phyloP scores from a whole-genome alignment of 2,888 invertebrate species.

The Macroteleia sp. region DNA sequence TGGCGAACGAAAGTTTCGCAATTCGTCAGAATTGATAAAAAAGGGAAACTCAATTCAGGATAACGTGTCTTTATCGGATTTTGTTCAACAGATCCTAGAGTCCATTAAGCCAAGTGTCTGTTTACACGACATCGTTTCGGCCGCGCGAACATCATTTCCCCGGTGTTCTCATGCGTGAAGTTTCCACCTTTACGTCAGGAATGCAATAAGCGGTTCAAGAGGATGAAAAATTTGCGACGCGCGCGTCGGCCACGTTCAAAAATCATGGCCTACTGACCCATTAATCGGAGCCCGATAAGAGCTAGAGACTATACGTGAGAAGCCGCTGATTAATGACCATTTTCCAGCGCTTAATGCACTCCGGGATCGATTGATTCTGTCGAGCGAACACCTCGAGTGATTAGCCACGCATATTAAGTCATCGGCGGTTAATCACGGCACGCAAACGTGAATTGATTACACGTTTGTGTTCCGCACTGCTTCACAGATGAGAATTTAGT shows the following conservation, averaged over 20 bases:
- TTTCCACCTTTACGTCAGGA: constrained; percentile 64
- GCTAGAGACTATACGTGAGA: constrained; percentile 24
- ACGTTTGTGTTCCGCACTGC: neutral
- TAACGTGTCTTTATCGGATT: constrained; percentile 51
- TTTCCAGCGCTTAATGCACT: constrained; percentile 17
- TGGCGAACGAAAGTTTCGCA: constrained; percentile 15
- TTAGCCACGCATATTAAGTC: constrained; percentile 50
- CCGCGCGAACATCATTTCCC: constrained; percentile 46
- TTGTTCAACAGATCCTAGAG: too few species aligned
- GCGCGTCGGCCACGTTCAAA: constrained; percentile 64
- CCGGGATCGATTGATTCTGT: constrained; percentile 22
- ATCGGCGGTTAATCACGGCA: constrained; percentile 28
- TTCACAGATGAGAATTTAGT: too few species aligned
- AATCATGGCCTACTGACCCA: constrained; percentile 73
- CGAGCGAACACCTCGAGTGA: constrained; percentile 19
- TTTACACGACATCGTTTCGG: constrained; percentile 51
- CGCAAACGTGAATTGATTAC: constrained; percentile 32
- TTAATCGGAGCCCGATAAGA: constrained; percentile 50
- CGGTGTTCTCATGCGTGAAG: constrained; percentile 71
- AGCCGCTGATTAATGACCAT: constrained; percentile 39
- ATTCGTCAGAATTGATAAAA: constrained; percentile 35
- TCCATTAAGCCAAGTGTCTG: constrained; percentile 40
- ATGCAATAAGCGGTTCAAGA: constrained; percentile 64
- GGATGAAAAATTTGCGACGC: constrained; percentile 62
- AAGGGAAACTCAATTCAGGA: constrained; percentile 41